Evolutionary conservation across 2,888 invertebrate species (phyloP).

Genomic region (Eupithecia centaureata): DNA sequence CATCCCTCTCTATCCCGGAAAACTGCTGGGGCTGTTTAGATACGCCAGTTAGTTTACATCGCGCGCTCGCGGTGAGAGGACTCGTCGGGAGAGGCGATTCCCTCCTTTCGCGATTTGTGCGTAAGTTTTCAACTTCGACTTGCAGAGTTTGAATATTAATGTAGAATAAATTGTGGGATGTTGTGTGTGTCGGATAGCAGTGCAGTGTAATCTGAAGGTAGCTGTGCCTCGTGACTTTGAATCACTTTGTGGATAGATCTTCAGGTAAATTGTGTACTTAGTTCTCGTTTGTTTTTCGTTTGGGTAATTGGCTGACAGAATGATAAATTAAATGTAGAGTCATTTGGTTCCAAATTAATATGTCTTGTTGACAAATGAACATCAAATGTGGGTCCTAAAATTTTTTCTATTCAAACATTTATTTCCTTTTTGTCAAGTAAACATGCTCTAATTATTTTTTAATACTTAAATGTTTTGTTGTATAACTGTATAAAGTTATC

Average conservation of each 20-base stretch:
- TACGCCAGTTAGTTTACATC: conserved; percentile 70
- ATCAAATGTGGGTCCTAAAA: neutral
- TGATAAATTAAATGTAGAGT: neutral
- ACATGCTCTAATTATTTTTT: no score
- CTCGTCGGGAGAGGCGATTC: conserved; percentile 52
- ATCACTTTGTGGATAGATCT: conserved; percentile 11
- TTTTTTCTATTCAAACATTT: no score
- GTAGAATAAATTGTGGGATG: conserved; percentile 29
- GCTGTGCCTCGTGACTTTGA: conserved; percentile 15
- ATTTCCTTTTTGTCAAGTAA: no score
- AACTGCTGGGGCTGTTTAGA: conserved; percentile 70
- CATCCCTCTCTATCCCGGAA: conserved; percentile 67
- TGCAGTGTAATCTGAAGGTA: conserved; percentile 26
- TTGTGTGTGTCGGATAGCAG: conserved; percentile 31
- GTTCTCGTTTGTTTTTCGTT: neutral
- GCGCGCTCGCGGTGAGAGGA: conserved; percentile 61
- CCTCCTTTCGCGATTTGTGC: conserved; percentile 49
- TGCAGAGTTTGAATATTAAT: conserved; percentile 29
- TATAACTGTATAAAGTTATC: no score
- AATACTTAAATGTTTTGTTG: no score
- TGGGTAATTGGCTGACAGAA: neutral
- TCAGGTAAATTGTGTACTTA: conserved; percentile 16
- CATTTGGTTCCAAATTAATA: neutral
- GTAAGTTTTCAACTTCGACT: conserved; percentile 51
- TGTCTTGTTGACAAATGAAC: conserved; percentile 1